A percentile compares a stretch with the other conserved stretches of the same genome.
phyloP scores from a whole-genome alignment of 2,113 vertebrate species.

The Oncorhynchus nerka region DNA sequence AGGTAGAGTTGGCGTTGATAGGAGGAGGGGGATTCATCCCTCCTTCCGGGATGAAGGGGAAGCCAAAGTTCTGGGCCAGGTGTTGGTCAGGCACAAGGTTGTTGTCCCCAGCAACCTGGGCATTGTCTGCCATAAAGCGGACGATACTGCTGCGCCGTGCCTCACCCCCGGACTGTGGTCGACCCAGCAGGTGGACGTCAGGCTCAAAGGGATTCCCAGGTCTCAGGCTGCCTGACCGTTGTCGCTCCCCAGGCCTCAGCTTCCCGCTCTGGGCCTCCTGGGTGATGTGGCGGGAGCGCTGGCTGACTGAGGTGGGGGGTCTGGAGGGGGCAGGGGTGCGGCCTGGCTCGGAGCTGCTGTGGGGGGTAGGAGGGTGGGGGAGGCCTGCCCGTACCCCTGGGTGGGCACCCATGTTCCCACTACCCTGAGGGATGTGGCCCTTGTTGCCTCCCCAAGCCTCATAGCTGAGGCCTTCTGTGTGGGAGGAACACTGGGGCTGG shows the following conservation, averaged over 20 bases:
- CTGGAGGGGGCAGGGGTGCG: slow-evolving; percentile 77
- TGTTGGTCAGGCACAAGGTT: slow-evolving; percentile 88
- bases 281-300: slow-evolving; percentile 85
- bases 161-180: slow-evolving; percentile 84
- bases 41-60: slow-evolving; percentile 91
- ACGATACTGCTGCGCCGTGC: slow-evolving; percentile 87
- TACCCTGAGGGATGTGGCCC: slow-evolving; percentile 87
- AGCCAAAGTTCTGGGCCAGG: slow-evolving; percentile 93
- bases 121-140: slow-evolving; percentile 90
- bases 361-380: slow-evolving; percentile 82
- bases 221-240: slow-evolving; percentile 84
- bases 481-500: slow-evolving; percentile 86
- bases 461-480: slow-evolving; percentile 86
- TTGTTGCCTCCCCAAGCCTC: slow-evolving; percentile 87
- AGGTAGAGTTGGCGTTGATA: slow-evolving; percentile 90
- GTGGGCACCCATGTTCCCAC: slow-evolving; percentile 84
- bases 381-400: slow-evolving; percentile 82
- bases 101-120: slow-evolving; percentile 86
- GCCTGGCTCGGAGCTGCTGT: slow-evolving; percentile 84
- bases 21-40: slow-evolving; percentile 90
- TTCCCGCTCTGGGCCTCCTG: slow-evolving; percentile 83
- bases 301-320: slow-evolving; percentile 80
- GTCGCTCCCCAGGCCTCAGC: slow-evolving; percentile 85
- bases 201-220: slow-evolving; percentile 88
- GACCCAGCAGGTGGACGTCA: slow-evolving; percentile 86